Evolutionary conservation across 2,113 vertebrate genomes (phyloP).

Genomic region (Anhinga rufa): DNA sequence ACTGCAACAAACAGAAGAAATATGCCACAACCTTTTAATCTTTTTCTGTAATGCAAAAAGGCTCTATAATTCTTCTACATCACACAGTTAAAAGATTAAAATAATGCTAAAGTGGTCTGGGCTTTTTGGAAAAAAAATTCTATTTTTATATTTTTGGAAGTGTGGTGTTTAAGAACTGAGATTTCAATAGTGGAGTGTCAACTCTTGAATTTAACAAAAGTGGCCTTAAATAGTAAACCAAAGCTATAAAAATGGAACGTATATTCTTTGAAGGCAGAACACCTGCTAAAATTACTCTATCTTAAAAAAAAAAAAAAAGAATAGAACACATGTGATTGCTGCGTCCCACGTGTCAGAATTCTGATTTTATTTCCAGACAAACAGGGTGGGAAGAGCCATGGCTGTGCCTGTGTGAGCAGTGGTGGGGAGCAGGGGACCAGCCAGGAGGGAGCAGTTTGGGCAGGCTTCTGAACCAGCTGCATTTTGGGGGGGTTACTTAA

Average conservation of each 20-base stretch:
- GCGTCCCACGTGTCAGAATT: not conserved
- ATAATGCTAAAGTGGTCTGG: not conserved
- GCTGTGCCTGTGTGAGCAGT: not conserved
- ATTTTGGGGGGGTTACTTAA: not conserved
- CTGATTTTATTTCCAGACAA: not conserved
- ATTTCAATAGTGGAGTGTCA: not conserved
- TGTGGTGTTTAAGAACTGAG: not conserved
- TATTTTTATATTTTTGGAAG: not conserved
- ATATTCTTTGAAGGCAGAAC: not conserved
- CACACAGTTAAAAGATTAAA: not conserved
- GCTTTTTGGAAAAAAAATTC: not conserved
- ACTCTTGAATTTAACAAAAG: not conserved
- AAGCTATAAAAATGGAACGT: not conserved
- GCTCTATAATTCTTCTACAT: not conserved
- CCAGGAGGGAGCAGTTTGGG: not conserved
- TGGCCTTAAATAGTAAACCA: not conserved
- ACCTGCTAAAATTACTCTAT: not conserved
- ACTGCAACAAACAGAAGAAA: not conserved
- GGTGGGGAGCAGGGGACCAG: not conserved
- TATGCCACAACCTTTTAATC: not conserved
- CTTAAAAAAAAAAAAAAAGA: not conserved
- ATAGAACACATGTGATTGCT: not conserved
- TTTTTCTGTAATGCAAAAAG: not conserved
- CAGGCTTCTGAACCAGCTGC: accelerated
- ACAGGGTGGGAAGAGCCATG: not conserved